phyloP scores from a whole-genome alignment of 2,888 invertebrate species.

The Eilema sororculum region DNA sequence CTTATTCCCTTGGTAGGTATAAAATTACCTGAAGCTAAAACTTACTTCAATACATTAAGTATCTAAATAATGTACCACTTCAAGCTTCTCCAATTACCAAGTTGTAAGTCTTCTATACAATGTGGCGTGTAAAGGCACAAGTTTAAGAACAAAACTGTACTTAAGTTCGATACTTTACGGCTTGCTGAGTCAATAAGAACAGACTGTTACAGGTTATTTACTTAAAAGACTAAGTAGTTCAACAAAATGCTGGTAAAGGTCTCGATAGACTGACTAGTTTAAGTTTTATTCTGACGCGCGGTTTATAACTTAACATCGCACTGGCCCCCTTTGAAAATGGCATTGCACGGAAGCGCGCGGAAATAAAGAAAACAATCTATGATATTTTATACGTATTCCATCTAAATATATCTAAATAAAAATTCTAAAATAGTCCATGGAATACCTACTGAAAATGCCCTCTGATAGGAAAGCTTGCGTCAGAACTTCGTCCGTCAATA shows the following conservation, averaged over 20 bases:
- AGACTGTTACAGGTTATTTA: conserved; percentile 21
- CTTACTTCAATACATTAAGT: conserved; percentile 11
- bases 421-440: no score
- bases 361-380: no score
- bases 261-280: not conserved
- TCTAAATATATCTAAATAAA: no score
- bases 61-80: conserved; percentile 7
- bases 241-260: conserved; percentile 22
- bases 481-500: no score
- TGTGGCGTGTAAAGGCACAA: conserved; percentile 11
- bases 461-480: not conserved
- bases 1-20: not conserved
- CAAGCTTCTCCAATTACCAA: conserved; percentile 10
- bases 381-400: no score
- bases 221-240: conserved; percentile 21
- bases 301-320: no score
- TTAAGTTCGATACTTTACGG: conserved; percentile 23
- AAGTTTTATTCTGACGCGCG: not conserved
- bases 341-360: no score
- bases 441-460: no score
- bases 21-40: not conserved
- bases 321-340: no score
- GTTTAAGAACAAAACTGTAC: conserved; percentile 19
- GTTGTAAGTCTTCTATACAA: conserved; percentile 11
- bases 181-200: conserved; percentile 20